phyloP scores from a whole-genome alignment of 2,113 vertebrate genomes.

The Pelodiscus sinensis region DNA sequence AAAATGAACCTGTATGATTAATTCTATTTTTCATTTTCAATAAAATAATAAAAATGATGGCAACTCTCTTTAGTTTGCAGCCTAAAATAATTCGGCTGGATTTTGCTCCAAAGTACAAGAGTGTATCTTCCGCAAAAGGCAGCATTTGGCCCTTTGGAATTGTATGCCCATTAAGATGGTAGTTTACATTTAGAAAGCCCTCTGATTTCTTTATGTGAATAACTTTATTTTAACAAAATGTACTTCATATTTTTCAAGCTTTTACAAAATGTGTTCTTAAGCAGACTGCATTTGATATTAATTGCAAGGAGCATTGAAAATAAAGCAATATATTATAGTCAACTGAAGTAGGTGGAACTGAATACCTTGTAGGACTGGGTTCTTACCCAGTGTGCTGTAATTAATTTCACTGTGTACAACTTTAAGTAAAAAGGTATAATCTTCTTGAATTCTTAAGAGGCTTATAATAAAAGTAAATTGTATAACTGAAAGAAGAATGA shows the following conservation, averaged over 20 bases:
- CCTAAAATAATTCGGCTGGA: not conserved
- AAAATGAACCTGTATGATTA: not conserved
- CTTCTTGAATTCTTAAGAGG: not conserved
- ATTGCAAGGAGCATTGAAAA: not conserved
- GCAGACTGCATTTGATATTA: not conserved
- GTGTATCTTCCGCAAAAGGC: not conserved
- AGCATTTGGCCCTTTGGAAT: not conserved
- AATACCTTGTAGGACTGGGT: no score
- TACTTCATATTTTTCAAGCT: not conserved
- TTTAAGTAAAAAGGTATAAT: not conserved
- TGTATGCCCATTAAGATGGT: not conserved
- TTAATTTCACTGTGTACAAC: not conserved
- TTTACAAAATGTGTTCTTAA: not conserved
- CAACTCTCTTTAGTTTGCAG: not conserved
- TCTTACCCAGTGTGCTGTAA: not conserved
- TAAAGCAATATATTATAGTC: not conserved
- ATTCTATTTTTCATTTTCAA: not conserved
- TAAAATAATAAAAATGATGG: not conserved
- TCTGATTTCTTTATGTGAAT: not conserved
- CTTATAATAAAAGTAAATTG: not conserved
- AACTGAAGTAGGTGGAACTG: not conserved
- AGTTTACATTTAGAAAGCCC: not conserved
- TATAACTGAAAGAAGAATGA: not conserved
- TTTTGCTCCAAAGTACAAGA: not conserved
- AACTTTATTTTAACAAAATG: not conserved